A percentile compares a stretch with the other conserved stretches of the same genome.
phyloP scores from a whole-genome alignment of 2,888 invertebrate species.

The Platynereis dumerilii region DNA sequence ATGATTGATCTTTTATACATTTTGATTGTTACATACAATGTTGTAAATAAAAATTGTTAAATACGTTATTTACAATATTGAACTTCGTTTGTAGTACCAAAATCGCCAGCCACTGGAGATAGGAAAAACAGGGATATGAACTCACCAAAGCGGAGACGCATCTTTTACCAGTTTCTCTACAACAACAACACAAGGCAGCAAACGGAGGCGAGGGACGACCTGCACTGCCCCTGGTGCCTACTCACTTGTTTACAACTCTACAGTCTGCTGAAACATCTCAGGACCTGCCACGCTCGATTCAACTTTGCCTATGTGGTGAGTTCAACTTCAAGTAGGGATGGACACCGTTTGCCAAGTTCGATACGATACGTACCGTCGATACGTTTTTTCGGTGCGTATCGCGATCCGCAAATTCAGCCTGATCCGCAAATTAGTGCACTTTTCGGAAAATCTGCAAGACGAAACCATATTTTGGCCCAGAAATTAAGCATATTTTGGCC shows the following conservation, averaged over 20 bases:
- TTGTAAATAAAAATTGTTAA: too few relatives aligned
- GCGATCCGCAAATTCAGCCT: too few relatives aligned
- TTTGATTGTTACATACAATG: too few relatives aligned
- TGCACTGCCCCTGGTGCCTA: constrained; percentile 95
- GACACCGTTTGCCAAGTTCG: too few relatives aligned
- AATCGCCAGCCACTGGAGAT: not conserved
- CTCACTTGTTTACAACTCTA: constrained; percentile 87
- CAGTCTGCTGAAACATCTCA: constrained; percentile 89
- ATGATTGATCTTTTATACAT: too few relatives aligned
- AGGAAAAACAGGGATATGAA: constrained; percentile 7
- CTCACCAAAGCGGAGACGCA: constrained; percentile 69
- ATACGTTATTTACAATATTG: too few relatives aligned
- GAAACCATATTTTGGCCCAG: not conserved
- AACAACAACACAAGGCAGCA: constrained; percentile 94
- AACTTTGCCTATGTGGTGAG: constrained; percentile 88
- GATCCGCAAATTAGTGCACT: too few relatives aligned
- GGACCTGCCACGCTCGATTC: constrained; percentile 91
- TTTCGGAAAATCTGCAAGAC: not conserved
- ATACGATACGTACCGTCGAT: too few relatives aligned
- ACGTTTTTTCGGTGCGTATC: too few relatives aligned
- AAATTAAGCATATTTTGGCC: not conserved
- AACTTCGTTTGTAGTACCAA: not conserved
- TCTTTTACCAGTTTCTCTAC: constrained; percentile 94
- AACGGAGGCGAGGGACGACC: constrained; percentile 91
- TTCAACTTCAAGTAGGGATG: too few relatives aligned